Percentiles rank a stretch among this genome's conserved stretches.
These are phyloP conservation scores for Psittacula cyanocephala DNA, from an alignment of 2,113 vertebrate species.

Conservation along the genomic window DNA sequence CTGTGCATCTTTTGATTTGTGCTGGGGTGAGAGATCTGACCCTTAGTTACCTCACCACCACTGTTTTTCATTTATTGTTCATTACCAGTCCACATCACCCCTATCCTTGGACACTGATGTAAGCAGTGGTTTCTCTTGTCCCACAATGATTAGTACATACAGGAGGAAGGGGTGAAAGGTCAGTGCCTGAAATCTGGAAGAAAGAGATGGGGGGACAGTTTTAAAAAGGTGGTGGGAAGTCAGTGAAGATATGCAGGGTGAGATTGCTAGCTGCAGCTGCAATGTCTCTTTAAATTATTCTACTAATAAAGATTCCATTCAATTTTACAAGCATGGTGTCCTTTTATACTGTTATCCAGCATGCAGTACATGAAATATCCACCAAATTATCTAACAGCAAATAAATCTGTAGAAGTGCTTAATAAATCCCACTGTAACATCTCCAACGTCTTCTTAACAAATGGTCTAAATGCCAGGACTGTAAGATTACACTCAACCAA, in stretches of 20 bases:
- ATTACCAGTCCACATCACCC: neutral
- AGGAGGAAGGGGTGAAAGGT: neutral
- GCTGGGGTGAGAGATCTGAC: neutral
- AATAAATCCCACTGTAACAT: constrained; percentile 21
- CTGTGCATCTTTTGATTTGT: neutral
- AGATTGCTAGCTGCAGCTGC: neutral
- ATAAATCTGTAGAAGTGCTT: constrained; percentile 34
- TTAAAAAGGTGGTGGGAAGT: neutral
- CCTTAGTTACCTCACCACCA: neutral
- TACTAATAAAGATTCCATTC: neutral
- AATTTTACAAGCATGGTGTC: neutral
- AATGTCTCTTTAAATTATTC: constrained; percentile 17
- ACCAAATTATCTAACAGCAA: constrained; percentile 35
- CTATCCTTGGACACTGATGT: neutral
- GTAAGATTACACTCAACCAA: neutral
- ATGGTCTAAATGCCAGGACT: neutral
- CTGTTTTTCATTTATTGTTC: neutral
- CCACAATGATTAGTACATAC: neutral
- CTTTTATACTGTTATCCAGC: constrained; percentile 27
- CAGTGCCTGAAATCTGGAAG: neutral
- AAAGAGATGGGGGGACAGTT: neutral
- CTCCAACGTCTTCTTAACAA: constrained; percentile 15
- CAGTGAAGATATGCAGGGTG: neutral
- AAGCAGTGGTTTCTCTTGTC: neutral
- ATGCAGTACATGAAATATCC: neutral